Evolutionary conservation across 2,888 invertebrate genomes (phyloP).

Genomic region (Aspidiotus rigidus): DNA sequence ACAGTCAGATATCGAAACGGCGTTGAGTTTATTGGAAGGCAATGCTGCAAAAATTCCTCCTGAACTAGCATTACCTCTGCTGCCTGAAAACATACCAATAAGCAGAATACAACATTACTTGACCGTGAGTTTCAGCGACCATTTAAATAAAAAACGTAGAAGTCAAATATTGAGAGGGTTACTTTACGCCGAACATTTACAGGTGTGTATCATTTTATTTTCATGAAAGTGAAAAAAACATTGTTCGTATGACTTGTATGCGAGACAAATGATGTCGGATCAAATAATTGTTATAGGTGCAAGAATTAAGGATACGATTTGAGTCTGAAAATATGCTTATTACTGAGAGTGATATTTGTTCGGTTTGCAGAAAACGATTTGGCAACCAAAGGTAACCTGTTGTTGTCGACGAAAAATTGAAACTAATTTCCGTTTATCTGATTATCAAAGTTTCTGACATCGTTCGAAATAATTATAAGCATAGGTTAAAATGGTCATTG

Average conservation of each 20-base stretch:
- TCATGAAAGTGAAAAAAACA: background rate
- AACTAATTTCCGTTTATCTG: too few species aligned
- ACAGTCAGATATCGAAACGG: conserved; percentile 66
- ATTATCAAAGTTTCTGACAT: too few species aligned
- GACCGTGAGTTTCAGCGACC: conserved; percentile 64
- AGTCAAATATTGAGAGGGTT: conserved; percentile 73
- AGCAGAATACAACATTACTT: conserved; percentile 66
- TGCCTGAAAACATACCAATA: conserved; percentile 73
- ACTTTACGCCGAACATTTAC: conserved; percentile 72
- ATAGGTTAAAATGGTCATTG: too few species aligned
- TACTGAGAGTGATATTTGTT: conserved; percentile 78
- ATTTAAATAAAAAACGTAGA: conserved; percentile 62
- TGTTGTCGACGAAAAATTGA: too few species aligned
- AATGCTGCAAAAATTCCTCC: conserved; percentile 65
- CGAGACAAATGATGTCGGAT: conserved; percentile 1
- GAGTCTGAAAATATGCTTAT: conserved; percentile 76
- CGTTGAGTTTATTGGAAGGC: conserved; percentile 68
- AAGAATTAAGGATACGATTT: conserved; percentile 67
- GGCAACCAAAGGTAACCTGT: conserved; percentile 67
- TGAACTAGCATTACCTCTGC: conserved; percentile 57
- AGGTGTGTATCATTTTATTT: conserved; percentile 46
- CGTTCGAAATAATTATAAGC: too few species aligned
- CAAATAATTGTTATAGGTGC: conserved; percentile 48
- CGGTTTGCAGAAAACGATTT: conserved; percentile 86
- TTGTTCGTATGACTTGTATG: background rate